These are phyloP conservation scores for Coelogynopora nodosa DNA, from an alignment of 2,888 invertebrate species.

Conservation along the genomic window DNA sequence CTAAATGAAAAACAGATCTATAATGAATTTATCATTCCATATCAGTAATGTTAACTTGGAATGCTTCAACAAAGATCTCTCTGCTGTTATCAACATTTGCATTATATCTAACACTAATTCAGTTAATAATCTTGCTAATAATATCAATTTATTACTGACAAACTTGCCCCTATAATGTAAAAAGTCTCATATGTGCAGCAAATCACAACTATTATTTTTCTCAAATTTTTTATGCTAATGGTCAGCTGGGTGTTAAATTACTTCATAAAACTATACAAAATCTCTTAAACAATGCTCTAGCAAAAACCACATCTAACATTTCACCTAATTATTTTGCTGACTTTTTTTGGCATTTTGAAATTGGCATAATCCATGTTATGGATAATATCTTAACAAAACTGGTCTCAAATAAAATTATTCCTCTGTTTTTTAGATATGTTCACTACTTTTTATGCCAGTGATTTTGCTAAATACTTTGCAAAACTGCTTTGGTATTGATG, in stretches of 20 bases:
- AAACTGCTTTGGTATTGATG: no score
- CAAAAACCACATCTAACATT: neutral
- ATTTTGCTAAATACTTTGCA: no score
- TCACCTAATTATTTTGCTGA: neutral
- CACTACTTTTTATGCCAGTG: no score
- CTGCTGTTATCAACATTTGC: neutral
- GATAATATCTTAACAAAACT: no score
- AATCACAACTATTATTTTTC: neutral
- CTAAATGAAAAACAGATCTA: no score
- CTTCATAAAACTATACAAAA: conserved; percentile 28
- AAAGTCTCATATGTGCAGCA: neutral
- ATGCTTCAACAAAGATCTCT: neutral
- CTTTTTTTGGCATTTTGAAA: neutral
- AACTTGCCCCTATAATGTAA: neutral
- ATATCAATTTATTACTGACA: neutral
- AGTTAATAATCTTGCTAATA: neutral
- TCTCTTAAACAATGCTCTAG: conserved; percentile 18
- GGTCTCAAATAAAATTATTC: no score
- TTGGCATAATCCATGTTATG: no score
- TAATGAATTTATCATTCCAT: conserved; percentile 1
- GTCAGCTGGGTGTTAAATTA: neutral
- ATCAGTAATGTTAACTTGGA: conserved; percentile 2
- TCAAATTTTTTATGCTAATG: neutral
- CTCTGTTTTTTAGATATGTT: no score
- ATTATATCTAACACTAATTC: neutral